Evolutionary conservation across 2,888 invertebrate genomes (phyloP).

Genomic region (Nebria brevicollis): DNA sequence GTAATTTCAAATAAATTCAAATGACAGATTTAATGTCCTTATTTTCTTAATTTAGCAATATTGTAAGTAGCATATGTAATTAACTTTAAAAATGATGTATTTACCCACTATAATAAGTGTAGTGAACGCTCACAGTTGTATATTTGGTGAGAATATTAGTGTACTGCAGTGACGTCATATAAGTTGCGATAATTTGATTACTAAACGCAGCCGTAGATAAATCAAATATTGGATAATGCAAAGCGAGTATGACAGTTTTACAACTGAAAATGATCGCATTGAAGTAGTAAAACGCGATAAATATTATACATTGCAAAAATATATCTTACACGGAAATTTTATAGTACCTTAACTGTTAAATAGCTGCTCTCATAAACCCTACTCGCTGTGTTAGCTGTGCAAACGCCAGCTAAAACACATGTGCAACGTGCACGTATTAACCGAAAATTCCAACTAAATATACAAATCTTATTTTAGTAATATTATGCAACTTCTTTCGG

Average conservation of each 20-base stretch:
- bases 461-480: background rate
- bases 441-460: background rate
- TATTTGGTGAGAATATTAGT: conserved; percentile 21
- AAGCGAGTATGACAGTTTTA: conserved; percentile 43
- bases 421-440: conserved; percentile 36
- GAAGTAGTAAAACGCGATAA: conserved; percentile 2
- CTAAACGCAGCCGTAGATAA: background rate
- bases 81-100: too few relatives aligned
- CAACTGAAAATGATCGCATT: conserved; percentile 33
- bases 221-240: background rate
- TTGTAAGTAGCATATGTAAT: background rate
- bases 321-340: conserved; percentile 39
- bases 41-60: background rate
- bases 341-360: conserved; percentile 25
- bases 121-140: too few relatives aligned
- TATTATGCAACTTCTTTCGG: conserved; percentile 13
- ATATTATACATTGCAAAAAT: conserved; percentile 40
- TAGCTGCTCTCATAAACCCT: too few relatives aligned
- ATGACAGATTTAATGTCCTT: background rate
- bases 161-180: too few relatives aligned
- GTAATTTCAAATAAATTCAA: background rate
- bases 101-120: too few relatives aligned
- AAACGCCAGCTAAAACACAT: conserved; percentile 37
- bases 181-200: too few relatives aligned
- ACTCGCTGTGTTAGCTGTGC: conserved; percentile 34